phyloP scores from a whole-genome alignment of 2,113 vertebrate genomes.

The Myanophis thanlyinensis region DNA sequence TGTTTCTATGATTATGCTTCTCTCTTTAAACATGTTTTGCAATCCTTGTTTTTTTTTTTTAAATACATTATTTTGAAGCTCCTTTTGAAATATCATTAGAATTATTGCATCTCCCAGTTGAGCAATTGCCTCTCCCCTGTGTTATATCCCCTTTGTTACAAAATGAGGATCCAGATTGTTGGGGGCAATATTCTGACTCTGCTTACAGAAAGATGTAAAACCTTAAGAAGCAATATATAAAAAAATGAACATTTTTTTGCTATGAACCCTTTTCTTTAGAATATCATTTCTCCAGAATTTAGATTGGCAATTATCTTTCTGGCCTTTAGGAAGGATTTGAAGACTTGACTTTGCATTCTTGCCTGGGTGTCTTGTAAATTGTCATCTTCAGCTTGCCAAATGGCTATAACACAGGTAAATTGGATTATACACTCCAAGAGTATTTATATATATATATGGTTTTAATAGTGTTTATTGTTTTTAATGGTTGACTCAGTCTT shows the following conservation, averaged over 20 bases:
- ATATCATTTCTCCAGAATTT: background rate
- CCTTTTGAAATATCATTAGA: background rate
- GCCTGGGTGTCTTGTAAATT: background rate
- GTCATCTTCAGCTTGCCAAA: background rate
- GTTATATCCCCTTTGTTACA: background rate
- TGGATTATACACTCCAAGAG: background rate
- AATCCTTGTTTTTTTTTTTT: background rate
- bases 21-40: background rate
- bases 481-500: background rate
- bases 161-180: too few relatives aligned
- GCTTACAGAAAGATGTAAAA: too few relatives aligned
- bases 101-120: background rate
- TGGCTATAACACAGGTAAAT: background rate
- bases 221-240: too few relatives aligned
- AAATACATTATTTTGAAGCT: background rate
- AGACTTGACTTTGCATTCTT: background rate
- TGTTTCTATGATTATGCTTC: background rate
- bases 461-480: background rate
- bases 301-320: background rate
- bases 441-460: background rate
- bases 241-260: too few relatives aligned
- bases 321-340: background rate
- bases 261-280: background rate
- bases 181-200: too few relatives aligned
- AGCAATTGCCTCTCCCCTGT: background rate